Conservation (phyloP, 2,797 vertebrate species). For the Propithecus perrieri region DNA sequence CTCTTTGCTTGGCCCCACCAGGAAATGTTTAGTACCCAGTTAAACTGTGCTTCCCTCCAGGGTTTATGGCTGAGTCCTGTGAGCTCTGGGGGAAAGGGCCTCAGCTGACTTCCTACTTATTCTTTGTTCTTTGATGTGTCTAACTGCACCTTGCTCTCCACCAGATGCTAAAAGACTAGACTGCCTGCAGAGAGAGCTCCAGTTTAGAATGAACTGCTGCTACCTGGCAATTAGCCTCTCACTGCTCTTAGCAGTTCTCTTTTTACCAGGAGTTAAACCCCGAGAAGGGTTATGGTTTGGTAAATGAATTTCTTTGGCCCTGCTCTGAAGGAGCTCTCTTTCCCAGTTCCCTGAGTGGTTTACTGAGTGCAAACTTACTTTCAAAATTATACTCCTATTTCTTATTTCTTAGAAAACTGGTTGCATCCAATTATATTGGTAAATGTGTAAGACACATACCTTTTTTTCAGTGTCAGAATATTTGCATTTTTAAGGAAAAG, state of each 20-base stretch:
- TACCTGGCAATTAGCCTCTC: constrained; percentile 56
- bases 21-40: constrained; percentile 40
- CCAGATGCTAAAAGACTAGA: constrained; percentile 53
- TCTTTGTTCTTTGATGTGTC: constrained; percentile 67
- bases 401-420: constrained; percentile 34
- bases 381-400: not conserved
- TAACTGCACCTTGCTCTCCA: constrained; percentile 47
- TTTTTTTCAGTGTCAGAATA: not conserved
- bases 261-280: constrained; percentile 14
- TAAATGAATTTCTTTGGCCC: constrained; percentile 2
- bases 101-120: not conserved
- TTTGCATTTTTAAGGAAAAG: constrained; percentile 35
- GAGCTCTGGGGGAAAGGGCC: constrained; percentile 11
- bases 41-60: constrained; percentile 49
- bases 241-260: constrained; percentile 9
- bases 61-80: constrained; percentile 53
- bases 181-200: constrained; percentile 45
- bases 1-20: not conserved
- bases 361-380: not conserved
- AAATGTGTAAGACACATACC: not conserved
- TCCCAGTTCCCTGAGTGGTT: not conserved
- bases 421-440: not conserved
- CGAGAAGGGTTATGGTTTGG: not conserved
- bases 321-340: not conserved
- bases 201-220: constrained; percentile 52